Evolutionary conservation across 2,113 vertebrate species (phyloP).

Genomic region (Saguinus midas): DNA sequence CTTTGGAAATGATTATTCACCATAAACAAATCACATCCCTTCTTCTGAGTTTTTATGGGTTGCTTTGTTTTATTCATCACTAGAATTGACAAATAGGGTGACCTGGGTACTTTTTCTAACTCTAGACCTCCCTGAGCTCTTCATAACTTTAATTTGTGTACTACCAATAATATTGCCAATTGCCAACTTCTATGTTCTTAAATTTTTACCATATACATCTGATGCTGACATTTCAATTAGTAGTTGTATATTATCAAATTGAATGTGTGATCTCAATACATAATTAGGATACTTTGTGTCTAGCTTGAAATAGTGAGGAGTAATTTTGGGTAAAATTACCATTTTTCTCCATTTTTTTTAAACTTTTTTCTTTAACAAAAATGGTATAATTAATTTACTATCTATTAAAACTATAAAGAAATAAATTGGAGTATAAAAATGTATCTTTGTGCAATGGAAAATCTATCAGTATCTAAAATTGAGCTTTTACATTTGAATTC

Average conservation of each 20-base stretch:
- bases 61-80: not conserved
- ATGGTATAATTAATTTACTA: not conserved
- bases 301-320: not conserved
- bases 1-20: not conserved
- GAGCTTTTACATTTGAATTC: not conserved
- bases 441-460: not conserved
- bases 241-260: not conserved
- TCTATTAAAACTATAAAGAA: not conserved
- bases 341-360: not conserved
- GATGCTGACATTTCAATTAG: not conserved
- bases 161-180: not conserved
- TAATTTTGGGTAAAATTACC: not conserved
- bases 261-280: not conserved
- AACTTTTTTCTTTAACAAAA: not conserved
- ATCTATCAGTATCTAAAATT: not conserved
- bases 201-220: not conserved
- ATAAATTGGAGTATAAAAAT: not conserved
- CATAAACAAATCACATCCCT: not conserved
- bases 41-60: not conserved
- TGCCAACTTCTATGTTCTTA: not conserved
- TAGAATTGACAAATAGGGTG: not conserved
- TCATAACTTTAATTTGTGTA: not conserved
- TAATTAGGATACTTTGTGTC: not conserved
- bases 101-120: not conserved
- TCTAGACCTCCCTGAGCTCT: not conserved